A percentile compares a stretch with the other conserved stretches of the same genome.
phyloP scores from a whole-genome alignment of 2,888 invertebrate species.

The Dysmachus trigonus region DNA sequence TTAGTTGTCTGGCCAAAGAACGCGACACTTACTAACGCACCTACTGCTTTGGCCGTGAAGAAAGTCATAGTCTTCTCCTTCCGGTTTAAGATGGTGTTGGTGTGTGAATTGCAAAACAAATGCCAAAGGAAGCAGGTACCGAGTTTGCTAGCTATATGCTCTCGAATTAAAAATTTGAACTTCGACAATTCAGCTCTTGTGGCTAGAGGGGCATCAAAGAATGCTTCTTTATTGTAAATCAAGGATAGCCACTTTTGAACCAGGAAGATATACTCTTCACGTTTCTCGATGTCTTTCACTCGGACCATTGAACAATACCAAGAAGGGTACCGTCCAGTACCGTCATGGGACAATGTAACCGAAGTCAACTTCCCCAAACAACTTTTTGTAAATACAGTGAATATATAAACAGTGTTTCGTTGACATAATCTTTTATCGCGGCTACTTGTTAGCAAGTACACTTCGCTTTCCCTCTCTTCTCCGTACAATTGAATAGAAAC shows the following conservation, averaged over 20 bases:
- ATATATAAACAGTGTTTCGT: constrained; percentile 25
- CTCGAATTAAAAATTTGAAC: constrained; percentile 28
- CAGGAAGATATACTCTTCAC: constrained; percentile 48
- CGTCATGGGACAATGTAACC: constrained; percentile 51
- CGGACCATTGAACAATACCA: constrained; percentile 55
- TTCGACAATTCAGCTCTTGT: constrained; percentile 13
- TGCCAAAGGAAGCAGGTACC: constrained; percentile 2
- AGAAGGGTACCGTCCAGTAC: constrained; percentile 54
- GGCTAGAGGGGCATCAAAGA: neutral
- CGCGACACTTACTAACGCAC: constrained; percentile 30
- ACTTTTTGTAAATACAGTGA: constrained; percentile 11
- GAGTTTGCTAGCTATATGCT: constrained; percentile 21
- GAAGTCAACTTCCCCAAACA: constrained; percentile 46
- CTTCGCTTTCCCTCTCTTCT: neutral
- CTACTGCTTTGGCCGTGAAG: constrained; percentile 1
- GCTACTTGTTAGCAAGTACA: constrained; percentile 35
- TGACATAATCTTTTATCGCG: neutral
- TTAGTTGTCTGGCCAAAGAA: constrained; percentile 41
- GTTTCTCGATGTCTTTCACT: constrained; percentile 48
- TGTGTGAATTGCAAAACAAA: constrained; percentile 13
- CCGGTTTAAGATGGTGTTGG: constrained; percentile 23
- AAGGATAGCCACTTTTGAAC: constrained; percentile 51
- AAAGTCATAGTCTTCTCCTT: constrained; percentile 42
- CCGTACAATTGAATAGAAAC: constrained; percentile 51
- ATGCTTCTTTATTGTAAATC: constrained; percentile 14